phyloP scores from a whole-genome alignment of 2,797 vertebrate genomes.

The Artibeus jamaicensis region DNA sequence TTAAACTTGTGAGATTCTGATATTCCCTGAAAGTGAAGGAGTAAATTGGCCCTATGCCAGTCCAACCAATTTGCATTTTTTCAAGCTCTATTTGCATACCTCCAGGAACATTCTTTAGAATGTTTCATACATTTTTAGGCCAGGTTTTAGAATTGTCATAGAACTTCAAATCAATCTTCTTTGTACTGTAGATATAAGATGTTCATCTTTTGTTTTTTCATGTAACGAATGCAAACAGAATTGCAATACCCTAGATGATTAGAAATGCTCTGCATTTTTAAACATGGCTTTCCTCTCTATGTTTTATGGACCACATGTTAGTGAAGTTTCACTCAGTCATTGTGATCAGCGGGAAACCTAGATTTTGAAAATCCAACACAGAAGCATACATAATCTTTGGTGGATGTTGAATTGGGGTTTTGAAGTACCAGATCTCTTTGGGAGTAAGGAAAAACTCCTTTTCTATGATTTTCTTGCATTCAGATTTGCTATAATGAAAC shows the following conservation, averaged over 20 bases:
- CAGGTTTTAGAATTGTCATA: neutral
- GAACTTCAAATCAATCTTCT: neutral
- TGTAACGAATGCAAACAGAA: constrained; percentile 20
- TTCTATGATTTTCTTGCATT: neutral
- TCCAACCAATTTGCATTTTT: constrained; percentile 26
- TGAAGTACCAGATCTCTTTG: neutral
- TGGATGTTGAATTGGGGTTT: neutral
- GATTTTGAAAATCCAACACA: neutral
- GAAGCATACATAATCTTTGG: neutral
- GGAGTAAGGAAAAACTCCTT: neutral
- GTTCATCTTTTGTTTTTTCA: constrained; percentile 14
- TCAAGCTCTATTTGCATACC: constrained; percentile 12
- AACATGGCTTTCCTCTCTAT: neutral
- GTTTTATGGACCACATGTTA: neutral
- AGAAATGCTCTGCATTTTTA: neutral
- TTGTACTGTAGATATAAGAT: neutral
- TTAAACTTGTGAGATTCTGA: neutral
- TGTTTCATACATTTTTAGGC: neutral
- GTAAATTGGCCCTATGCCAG: neutral
- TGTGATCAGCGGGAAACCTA: neutral
- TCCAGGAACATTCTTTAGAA: constrained; percentile 18
- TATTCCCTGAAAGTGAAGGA: neutral
- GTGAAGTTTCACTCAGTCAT: constrained; percentile 5
- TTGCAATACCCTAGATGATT: neutral
- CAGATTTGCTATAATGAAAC: neutral